A percentile compares a stretch with the other conserved stretches of the same genome.
These are phyloP conservation scores for Callipepla californica DNA, from an alignment of 2,113 vertebrate species.

Conservation along the genomic window DNA sequence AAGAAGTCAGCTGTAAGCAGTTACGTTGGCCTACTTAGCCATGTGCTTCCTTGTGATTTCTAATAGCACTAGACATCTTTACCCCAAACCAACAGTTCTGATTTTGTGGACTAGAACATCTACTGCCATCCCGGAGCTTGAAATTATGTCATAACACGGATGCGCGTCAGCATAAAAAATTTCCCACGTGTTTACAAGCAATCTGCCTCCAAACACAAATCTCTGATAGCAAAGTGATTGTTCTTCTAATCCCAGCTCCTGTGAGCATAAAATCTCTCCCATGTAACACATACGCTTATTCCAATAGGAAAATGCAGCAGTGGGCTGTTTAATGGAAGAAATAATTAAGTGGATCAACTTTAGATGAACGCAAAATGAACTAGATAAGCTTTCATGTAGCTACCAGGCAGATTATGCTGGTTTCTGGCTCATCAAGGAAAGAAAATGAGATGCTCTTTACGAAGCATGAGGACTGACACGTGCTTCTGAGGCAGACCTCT, in stretches of 20 bases:
- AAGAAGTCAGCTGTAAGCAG: conserved; percentile 18
- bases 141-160: background rate
- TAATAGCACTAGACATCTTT: background rate
- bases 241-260: background rate
- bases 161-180: background rate
- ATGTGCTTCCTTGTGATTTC: conserved; percentile 7
- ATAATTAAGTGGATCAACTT: conserved; percentile 38
- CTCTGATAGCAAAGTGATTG: background rate
- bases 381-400: background rate
- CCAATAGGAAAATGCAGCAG: background rate
- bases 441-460: background rate
- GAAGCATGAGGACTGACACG: rapidly evolving
- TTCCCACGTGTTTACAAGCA: background rate
- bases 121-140: background rate
- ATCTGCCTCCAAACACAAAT: background rate
- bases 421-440: background rate
- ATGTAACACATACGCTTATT: background rate
- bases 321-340: background rate
- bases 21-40: background rate
- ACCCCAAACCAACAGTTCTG: background rate
- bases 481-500: background rate
- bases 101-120: background rate
- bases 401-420: background rate
- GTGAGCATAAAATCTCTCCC: background rate
- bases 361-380: background rate